Conservation (phyloP, 2,888 invertebrate species). For the Uropetala carovei region DNA sequence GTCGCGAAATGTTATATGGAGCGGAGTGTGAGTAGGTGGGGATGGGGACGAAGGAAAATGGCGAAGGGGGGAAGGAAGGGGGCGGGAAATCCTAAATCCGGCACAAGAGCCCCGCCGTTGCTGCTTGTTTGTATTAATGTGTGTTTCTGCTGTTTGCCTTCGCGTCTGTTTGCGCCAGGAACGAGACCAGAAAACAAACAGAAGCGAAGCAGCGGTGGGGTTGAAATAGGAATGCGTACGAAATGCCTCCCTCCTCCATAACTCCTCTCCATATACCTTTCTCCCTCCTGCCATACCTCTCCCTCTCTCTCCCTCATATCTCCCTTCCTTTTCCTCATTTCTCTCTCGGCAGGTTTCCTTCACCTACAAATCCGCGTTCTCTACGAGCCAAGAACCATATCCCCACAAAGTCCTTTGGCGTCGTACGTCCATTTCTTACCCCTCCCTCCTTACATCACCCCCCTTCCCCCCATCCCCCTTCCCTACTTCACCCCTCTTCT, state of each 20-base stretch:
- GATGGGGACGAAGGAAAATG: neutral
- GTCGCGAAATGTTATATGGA: conserved; percentile 5
- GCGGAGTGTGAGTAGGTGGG: neutral
- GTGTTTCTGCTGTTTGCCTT: conserved; percentile 61
- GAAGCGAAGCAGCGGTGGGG: conserved; percentile 53
- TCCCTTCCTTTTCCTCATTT: neutral
- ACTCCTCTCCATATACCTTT: neutral
- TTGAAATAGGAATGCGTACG: conserved; percentile 59
- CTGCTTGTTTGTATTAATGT: conserved; percentile 62
- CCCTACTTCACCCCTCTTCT: neutral
- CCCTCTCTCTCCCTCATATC: neutral
- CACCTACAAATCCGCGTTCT: too few species aligned
- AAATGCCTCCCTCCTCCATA: conserved; percentile 30
- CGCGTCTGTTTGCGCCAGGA: conserved; percentile 64
- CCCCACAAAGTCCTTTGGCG: too few species aligned
- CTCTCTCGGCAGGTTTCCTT: too few species aligned
- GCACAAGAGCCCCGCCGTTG: conserved; percentile 44
- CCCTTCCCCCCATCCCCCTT: neutral
- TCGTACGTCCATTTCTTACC: neutral
- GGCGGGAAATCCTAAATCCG: conserved; percentile 59
- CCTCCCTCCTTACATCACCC: too few species aligned
- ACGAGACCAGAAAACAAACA: conserved; percentile 64
- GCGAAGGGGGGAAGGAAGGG: neutral
- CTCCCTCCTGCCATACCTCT: neutral
- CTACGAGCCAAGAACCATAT: too few species aligned